Evolutionary conservation across 2,797 vertebrate species (phyloP), one percentile per base, ranked within the genome.

Genomic region (Neostethus bicornis): DNA sequence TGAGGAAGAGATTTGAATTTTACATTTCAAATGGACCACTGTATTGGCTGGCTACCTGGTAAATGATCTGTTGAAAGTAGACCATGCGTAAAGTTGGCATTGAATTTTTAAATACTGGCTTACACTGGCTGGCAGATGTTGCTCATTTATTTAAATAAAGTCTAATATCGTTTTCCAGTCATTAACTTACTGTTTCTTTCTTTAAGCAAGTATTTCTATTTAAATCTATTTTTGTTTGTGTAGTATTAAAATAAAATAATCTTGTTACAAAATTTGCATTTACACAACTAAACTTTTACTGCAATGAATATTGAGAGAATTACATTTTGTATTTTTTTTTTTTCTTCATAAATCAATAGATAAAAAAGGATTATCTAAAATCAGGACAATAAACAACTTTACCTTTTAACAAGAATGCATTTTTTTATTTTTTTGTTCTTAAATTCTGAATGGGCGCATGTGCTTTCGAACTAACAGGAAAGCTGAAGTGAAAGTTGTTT

Each of bases 341-440:
- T n/a, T 61, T 51, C 20, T 21, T 31, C 39, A 67, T n/a, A 4
- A 71, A 41, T 73, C 38, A 70, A 44, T 70, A 62, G 35, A 35
- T 56, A 66, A 79, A 76, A 45, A 45, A 1, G 41, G 14, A 54
- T 37, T 57, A 51, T 26, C 37, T 10, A n/a, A 26, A 2, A 47
- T 61, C 13, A 24, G 5, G 53, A 62, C 28, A 73, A 61, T 67
- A 35, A 69, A 45, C 51, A 61, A 14, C 37, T n/a, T n/a, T n/a
- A n/a, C n/a, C n/a, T n/a, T n/a, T n/a, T n/a, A n/a, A n/a, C n/a
- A n/a, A n/a, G n/a, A n/a, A n/a, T n/a, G n/a, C n/a, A n/a, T n/a
- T n/a, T n/a, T n/a, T n/a, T n/a, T n/a, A n/a, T n/a, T n/a, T n/a
- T n/a, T n/a, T n/a, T n/a, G n/a, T n/a, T n/a, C n/a, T n/a, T n/a